Evolutionary conservation across 2,113 vertebrate species (phyloP).

Genomic region (Maccullochella peelii): DNA sequence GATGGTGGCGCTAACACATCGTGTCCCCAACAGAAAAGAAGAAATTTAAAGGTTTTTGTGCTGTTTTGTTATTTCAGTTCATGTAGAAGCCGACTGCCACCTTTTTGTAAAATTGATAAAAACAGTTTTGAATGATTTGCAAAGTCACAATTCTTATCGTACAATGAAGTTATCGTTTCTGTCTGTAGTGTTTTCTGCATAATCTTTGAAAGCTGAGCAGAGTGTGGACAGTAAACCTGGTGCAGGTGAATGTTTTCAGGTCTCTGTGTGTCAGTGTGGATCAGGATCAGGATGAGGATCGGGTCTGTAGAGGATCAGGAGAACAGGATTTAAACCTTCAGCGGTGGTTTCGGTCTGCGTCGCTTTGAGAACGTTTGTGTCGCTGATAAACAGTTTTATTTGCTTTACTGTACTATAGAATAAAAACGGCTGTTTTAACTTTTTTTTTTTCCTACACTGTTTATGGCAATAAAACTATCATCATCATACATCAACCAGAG

Average conservation of each 20-base stretch:
- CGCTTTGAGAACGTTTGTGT: slow-evolving; percentile 22
- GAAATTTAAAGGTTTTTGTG: slow-evolving; percentile 44
- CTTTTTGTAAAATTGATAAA: slow-evolving; percentile 36
- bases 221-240: neutral
- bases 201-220: neutral
- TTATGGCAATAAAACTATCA: slow-evolving; percentile 85
- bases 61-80: slow-evolving; percentile 55
- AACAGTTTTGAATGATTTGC: slow-evolving; percentile 9
- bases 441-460: slow-evolving; percentile 79
- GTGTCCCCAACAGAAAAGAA: slow-evolving; percentile 50
- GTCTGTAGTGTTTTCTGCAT: slow-evolving; percentile 35
- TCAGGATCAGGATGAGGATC: slow-evolving; percentile 34
- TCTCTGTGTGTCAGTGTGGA: slow-evolving; percentile 21
- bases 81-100: slow-evolving; percentile 26
- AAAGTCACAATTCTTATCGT: slow-evolving; percentile 47
- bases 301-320: slow-evolving; percentile 40
- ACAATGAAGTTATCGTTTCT: slow-evolving; percentile 39
- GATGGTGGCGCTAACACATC: slow-evolving; percentile 53
- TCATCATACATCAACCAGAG: slow-evolving; percentile 66
- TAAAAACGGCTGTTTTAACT: slow-evolving; percentile 77
- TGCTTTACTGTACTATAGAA: slow-evolving; percentile 74
- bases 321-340: slow-evolving; percentile 18
- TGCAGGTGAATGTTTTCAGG: slow-evolving; percentile 30
- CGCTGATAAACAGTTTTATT: slow-evolving; percentile 41
- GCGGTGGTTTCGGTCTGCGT: slow-evolving; percentile 2